Evolutionary conservation across 2,888 invertebrate genomes (phyloP).

Genomic region (Agrochola lychnidis): DNA sequence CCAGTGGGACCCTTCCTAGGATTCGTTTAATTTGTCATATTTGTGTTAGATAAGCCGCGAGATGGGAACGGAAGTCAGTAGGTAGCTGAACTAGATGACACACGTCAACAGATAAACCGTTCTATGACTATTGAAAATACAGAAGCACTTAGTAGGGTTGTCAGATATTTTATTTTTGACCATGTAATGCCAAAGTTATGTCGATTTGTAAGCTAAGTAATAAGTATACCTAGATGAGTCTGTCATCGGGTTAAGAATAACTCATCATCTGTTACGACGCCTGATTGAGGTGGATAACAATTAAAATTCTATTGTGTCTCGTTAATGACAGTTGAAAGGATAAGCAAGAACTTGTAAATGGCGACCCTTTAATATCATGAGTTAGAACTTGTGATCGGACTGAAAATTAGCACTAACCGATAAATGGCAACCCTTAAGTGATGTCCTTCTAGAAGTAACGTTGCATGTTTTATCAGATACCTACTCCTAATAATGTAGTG

Average conservation of each 20-base stretch:
- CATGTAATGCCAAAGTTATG: not conserved
- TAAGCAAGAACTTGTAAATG: not conserved
- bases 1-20: conserved; percentile 61
- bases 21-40: conserved; percentile 86
- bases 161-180: not conserved
- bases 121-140: conserved; percentile 62
- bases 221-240: not conserved
- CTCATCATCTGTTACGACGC: too few relatives aligned
- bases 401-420: not conserved
- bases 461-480: conserved; percentile 4
- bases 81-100: conserved; percentile 74
- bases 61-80: conserved; percentile 87
- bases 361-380: not conserved
- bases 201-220: not conserved
- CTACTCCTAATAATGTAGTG: not conserved
- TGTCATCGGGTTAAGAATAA: not conserved
- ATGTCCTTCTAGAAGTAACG: not conserved
- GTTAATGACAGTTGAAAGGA: too few relatives aligned
- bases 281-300: too few relatives aligned
- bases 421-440: conserved; percentile 1
- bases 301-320: too few relatives aligned
- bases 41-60: conserved; percentile 83
- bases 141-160: conserved; percentile 18
- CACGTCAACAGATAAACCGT: conserved; percentile 81
- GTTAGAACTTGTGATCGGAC: too few relatives aligned